Conservation (phyloP, 2,888 invertebrate genomes). For the Agrochola circellaris region DNA sequence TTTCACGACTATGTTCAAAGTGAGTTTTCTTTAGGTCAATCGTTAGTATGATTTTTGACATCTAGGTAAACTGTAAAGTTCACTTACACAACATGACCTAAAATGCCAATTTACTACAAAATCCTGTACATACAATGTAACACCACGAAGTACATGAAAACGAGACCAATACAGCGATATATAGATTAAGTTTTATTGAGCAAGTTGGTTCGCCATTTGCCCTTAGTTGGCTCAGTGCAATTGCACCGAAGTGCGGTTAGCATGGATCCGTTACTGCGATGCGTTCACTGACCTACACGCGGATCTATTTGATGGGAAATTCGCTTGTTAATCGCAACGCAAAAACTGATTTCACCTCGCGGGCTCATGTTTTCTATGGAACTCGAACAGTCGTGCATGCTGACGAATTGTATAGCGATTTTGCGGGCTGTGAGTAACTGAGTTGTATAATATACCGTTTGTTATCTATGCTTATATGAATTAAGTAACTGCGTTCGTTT, state of each 20-base stretch:
- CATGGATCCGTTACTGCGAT: slow-evolving; percentile 65
- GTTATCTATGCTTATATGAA: neutral
- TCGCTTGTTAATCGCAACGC: slow-evolving; percentile 69
- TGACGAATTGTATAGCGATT: slow-evolving; percentile 32
- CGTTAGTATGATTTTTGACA: neutral
- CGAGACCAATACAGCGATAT: slow-evolving; percentile 54
- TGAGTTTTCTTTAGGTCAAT: too few relatives aligned
- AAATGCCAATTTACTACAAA: slow-evolving; percentile 18
- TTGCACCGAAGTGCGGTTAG: slow-evolving; percentile 61
- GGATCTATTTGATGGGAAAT: slow-evolving; percentile 77
- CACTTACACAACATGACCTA: neutral
- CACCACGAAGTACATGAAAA: slow-evolving; percentile 42
- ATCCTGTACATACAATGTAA: slow-evolving; percentile 50
- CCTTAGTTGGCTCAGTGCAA: slow-evolving; percentile 60
- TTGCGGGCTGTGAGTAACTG: slow-evolving; percentile 9
- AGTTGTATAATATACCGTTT: neutral
- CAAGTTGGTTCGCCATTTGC: slow-evolving; percentile 57
- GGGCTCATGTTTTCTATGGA: slow-evolving; percentile 36
- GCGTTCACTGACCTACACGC: slow-evolving; percentile 78
- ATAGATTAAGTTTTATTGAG: slow-evolving; percentile 66
- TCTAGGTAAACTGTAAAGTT: neutral
- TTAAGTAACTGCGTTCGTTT: neutral
- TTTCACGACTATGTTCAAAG: neutral
- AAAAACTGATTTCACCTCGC: slow-evolving; percentile 65
- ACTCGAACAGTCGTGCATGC: slow-evolving; percentile 22